Evolutionary conservation across 2,113 vertebrate genomes (phyloP), one percentile per base, ranked within the genome.

Genomic region (Procapra przewalskii): DNA sequence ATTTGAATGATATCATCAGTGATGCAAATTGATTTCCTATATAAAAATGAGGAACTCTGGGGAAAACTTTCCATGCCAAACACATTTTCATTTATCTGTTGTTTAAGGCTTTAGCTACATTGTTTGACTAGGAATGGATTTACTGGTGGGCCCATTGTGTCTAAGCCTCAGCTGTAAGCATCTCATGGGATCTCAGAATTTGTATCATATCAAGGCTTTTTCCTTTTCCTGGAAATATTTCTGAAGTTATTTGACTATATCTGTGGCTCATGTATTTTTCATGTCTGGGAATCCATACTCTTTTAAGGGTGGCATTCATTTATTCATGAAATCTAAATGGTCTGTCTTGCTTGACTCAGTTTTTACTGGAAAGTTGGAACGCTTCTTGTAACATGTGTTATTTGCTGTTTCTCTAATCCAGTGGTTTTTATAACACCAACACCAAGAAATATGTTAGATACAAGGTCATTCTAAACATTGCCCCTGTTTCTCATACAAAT

Each of bases 21-120:
- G 98, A 99, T 99, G 97, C 97, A 99, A 98, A 99, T 98, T 99
- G 98, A 99, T 99, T 99, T 99, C 98, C 96, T 98, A 97, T 98
- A 97, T 98, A 97, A 98, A 98, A 98, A 97, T 96, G 81, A 97
- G 88, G 95, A 98, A 94, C 97, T 92, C 98, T 97, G 96, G 95
- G 96, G 97, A 97, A 97, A 98, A 98, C 5, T 96, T 98, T 97
- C 27, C 54, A 87, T 97, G 88, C 57, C 98, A 98, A 98, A 89
- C 77, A 83, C 94, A 21, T 67, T 95, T 98, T 97, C n/a, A 96
- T 98, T 98, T 98, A 94, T 93, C 96, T 71, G 55, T 97, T 98
- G 81, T 98, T 94, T 97, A 93, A 95, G 95, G 86, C 94, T 93
- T 97, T 97, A 19, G 48, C 82, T 54, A 60, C 36, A 86, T 87